Conservation (phyloP, 2,113 vertebrate species). For the Ptyas mucosa region DNA sequence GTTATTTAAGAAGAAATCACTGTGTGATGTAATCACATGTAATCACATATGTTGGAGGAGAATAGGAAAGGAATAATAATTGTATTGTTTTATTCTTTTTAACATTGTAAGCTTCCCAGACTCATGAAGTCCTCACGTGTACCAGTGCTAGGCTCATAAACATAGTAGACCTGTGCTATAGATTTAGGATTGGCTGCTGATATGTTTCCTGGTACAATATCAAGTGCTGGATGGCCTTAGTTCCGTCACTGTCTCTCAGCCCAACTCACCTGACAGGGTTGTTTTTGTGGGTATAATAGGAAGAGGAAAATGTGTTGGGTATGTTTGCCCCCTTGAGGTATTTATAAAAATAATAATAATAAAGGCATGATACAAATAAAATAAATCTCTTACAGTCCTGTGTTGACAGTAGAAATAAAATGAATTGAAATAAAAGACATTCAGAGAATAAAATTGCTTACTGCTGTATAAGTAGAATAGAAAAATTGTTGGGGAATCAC, state of each 20-base stretch:
- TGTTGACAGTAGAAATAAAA: not conserved
- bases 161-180: not conserved
- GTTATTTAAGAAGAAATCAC: conserved; percentile 31
- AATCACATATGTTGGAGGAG: conserved; percentile 16
- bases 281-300: not conserved
- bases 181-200: not conserved
- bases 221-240: not conserved
- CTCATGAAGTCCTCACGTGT: not conserved
- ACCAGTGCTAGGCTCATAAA: not conserved
- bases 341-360: not conserved
- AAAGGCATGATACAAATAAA: not conserved
- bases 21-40: conserved; percentile 35
- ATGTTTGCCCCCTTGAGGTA: not conserved
- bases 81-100: not conserved
- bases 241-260: not conserved
- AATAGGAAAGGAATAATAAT: not conserved
- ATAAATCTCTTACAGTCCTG: not conserved
- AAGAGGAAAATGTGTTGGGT: not conserved
- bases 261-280: not conserved
- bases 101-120: not conserved
- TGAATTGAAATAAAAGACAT: not conserved
- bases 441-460: not conserved
- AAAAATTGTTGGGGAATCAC: not conserved
- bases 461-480: not conserved
- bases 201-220: not conserved